phyloP scores from a whole-genome alignment of 2,797 vertebrate species.

The Hydrophis major region DNA sequence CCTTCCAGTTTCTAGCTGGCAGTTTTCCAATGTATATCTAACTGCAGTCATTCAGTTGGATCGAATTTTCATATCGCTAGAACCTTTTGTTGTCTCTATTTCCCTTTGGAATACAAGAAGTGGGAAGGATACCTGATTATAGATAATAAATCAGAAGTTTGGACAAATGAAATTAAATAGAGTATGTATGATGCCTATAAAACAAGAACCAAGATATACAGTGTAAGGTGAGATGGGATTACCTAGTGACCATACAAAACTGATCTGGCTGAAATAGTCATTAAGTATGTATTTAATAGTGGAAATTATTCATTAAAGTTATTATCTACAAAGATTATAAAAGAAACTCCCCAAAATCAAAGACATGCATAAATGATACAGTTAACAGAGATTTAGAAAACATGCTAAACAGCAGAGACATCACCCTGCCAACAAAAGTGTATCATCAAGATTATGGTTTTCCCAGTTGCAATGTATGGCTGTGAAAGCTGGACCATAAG shows the following conservation, averaged over 20 bases:
- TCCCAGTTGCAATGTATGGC: too few species aligned
- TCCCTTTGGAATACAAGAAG: conserved; percentile 19
- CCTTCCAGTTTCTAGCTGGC: not conserved
- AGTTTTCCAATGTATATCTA: conserved; percentile 23
- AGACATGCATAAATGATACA: not conserved
- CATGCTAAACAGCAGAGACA: too few species aligned
- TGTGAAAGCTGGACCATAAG: too few species aligned
- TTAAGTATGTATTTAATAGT: not conserved
- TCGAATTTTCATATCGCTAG: conserved; percentile 47
- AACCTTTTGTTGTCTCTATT: not conserved
- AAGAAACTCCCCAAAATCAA: not conserved
- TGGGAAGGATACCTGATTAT: not conserved
- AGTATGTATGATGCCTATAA: not conserved
- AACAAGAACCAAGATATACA: not conserved
- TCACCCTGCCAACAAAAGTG: too few species aligned
- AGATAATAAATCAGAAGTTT: not conserved
- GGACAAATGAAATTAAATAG: not conserved
- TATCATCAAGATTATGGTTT: too few species aligned
- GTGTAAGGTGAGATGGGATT: not conserved
- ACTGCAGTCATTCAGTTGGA: conserved; percentile 44
- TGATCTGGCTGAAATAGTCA: not conserved
- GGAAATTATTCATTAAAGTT: not conserved
- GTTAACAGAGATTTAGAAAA: not conserved
- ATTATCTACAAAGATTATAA: not conserved
- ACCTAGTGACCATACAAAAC: not conserved